Conservation (phyloP, 2,113 vertebrate species). For the Hiodon tergisus region DNA sequence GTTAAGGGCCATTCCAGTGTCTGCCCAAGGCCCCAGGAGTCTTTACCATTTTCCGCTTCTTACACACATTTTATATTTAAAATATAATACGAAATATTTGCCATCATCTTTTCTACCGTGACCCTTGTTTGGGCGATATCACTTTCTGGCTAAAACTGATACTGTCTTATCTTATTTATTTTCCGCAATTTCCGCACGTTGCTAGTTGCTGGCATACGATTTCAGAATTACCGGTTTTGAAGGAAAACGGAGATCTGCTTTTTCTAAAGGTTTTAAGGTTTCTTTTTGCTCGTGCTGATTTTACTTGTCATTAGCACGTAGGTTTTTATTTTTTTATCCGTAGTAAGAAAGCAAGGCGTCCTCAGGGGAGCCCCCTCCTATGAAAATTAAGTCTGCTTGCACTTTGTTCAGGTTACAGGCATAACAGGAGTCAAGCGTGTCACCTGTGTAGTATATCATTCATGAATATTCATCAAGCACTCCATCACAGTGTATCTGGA, state of each 20-base stretch:
- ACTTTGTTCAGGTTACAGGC: conserved; percentile 51
- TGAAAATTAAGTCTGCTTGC: conserved; percentile 40
- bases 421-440: conserved; percentile 61
- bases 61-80: neutral
- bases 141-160: neutral
- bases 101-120: conserved; percentile 18
- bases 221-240: neutral
- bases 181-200: neutral
- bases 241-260: neutral
- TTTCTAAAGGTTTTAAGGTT: neutral
- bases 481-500: conserved; percentile 42
- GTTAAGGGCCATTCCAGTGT: conserved; percentile 55
- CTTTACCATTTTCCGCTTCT: conserved; percentile 30
- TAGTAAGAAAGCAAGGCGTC: conserved; percentile 44
- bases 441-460: conserved; percentile 54
- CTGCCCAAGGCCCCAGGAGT: conserved; percentile 40
- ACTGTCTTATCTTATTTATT: neutral
- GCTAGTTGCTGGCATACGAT: neutral
- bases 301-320: conserved; percentile 60
- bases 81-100: conserved; percentile 2
- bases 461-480: conserved; percentile 64
- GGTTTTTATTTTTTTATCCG: conserved; percentile 42
- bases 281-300: conserved; percentile 13
- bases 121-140: neutral
- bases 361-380: conserved; percentile 46